A percentile compares a stretch with the other conserved stretches of the same genome.
phyloP scores from a whole-genome alignment of 2,888 invertebrate species.

The Aelia acuminata region DNA sequence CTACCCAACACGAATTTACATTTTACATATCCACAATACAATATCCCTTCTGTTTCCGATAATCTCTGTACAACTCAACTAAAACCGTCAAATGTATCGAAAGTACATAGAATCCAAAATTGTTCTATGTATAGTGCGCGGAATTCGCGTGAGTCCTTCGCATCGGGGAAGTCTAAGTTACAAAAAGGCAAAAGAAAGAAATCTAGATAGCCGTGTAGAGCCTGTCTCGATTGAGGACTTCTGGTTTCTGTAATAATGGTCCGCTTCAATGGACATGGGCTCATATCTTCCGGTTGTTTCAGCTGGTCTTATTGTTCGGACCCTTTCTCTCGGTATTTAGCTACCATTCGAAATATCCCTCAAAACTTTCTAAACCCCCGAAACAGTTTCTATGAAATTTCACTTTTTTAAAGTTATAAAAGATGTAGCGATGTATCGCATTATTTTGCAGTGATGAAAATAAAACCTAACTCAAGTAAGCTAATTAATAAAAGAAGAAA shows the following conservation, averaged over 20 bases:
- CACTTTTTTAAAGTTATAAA: no score
- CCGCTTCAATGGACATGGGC: background rate
- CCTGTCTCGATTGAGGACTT: background rate
- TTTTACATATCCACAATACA: no score
- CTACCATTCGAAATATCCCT: background rate
- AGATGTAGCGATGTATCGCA: no score
- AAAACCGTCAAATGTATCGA: no score
- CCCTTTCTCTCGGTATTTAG: background rate
- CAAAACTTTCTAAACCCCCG: background rate
- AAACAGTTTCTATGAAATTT: background rate
- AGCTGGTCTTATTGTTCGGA: background rate
- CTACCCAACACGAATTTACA: no score
- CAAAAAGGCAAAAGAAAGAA: background rate
- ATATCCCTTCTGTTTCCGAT: no score
- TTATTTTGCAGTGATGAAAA: no score
- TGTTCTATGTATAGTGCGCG: background rate
- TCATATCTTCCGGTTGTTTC: conserved; percentile 27
- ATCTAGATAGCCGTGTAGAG: background rate
- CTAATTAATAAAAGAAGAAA: no score
- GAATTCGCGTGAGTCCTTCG: background rate
- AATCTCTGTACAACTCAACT: no score
- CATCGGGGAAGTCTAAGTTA: background rate
- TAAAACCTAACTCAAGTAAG: no score
- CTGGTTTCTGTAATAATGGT: conserved; percentile 22
- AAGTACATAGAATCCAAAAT: background rate